Evolutionary conservation across 2,888 invertebrate species (phyloP).

Genomic region (Drosophila anceps): DNA sequence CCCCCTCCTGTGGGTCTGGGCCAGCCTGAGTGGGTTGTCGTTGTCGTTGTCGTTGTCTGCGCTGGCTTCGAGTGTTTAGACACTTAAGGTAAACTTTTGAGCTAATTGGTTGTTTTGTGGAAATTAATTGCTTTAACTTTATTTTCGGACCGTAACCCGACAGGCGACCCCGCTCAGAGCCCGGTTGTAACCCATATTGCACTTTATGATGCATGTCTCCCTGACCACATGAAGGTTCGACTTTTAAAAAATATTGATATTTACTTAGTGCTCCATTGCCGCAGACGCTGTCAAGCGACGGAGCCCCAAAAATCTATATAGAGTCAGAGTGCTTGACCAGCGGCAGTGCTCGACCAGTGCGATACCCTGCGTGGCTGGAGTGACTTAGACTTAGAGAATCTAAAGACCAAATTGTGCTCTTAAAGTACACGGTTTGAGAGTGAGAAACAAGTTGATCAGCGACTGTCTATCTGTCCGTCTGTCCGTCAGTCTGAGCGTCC

Average conservation of each 20-base stretch:
- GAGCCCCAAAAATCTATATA: neutral
- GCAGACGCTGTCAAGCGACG: constrained; percentile 54
- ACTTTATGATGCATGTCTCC: constrained; percentile 76
- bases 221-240: constrained; percentile 21
- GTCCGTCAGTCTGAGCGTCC: no score
- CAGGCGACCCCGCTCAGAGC: neutral
- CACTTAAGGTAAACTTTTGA: constrained; percentile 84
- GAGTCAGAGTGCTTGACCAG: neutral
- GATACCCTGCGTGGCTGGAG: neutral
- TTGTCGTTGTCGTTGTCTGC: constrained; percentile 24
- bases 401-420: neutral
- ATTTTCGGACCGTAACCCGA: constrained; percentile 65
- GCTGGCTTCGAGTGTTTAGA: constrained; percentile 78
- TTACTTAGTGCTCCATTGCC: constrained; percentile 64
- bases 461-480: no score
- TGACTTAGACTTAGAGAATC: neutral
- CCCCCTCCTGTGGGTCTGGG: constrained; percentile 7
- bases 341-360: neutral
- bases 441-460: no score
- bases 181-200: constrained; percentile 58
- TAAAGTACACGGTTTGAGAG: neutral
- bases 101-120: constrained; percentile 85
- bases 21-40: neutral
- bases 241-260: constrained; percentile 66
- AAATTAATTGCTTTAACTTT: constrained; percentile 85